Evolutionary conservation across 2,797 vertebrate genomes (phyloP).

Genomic region (Phoeniculus purpureus): DNA sequence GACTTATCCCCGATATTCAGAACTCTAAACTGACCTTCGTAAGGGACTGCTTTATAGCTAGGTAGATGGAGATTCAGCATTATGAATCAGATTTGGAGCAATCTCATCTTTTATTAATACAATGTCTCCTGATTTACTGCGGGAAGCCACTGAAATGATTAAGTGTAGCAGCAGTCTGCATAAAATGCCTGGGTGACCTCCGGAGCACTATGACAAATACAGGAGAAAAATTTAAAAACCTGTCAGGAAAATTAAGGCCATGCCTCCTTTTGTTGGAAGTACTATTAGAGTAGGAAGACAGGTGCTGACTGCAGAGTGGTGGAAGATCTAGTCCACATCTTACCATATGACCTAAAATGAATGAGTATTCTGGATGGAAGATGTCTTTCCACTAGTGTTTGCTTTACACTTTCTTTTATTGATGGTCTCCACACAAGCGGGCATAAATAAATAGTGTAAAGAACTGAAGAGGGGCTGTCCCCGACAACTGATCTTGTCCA

Average conservation of each 20-base stretch:
- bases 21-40: conserved; percentile 58
- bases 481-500: neutral
- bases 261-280: conserved; percentile 40
- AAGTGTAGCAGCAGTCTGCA: conserved; percentile 51
- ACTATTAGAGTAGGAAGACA: conserved; percentile 16
- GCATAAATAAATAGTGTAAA: neutral
- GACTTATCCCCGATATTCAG: neutral
- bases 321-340: neutral
- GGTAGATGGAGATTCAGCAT: neutral
- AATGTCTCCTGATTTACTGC: conserved; percentile 61
- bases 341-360: neutral
- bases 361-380: neutral
- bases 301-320: neutral
- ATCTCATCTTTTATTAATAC: conserved; percentile 62
- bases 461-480: neutral
- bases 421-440: neutral
- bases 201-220: conserved; percentile 42
- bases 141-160: conserved; percentile 61
- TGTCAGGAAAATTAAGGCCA: conserved; percentile 28
- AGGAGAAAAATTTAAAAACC: conserved; percentile 35
- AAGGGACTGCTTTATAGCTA: conserved; percentile 34
- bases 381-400: neutral
- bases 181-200: conserved; percentile 60
- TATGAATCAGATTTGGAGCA: conserved; percentile 47
- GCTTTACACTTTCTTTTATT: neutral